phyloP scores from a whole-genome alignment of 2,113 vertebrate genomes.

The Triplophysa rosa region DNA sequence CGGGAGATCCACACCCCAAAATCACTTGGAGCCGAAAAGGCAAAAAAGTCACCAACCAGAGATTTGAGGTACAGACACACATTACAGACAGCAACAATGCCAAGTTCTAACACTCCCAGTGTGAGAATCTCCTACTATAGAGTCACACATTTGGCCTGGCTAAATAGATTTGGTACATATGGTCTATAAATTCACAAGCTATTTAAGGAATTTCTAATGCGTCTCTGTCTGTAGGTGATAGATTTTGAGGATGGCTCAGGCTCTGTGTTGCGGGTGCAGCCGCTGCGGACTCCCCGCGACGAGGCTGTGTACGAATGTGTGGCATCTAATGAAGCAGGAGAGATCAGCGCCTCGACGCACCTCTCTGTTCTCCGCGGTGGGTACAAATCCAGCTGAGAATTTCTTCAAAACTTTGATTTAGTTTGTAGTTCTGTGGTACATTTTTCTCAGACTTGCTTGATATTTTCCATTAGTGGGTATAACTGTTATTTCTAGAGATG shows the following conservation, averaged over 20 bases:
- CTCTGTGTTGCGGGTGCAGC: conserved; percentile 97
- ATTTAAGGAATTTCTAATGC: not conserved
- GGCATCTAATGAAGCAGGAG: conserved; percentile 91
- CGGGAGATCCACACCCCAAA: conserved; percentile 94
- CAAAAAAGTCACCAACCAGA: conserved; percentile 99
- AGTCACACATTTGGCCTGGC: conserved; percentile 17
- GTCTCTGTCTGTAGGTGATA: conserved; percentile 87
- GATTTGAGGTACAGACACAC: conserved; percentile 89
- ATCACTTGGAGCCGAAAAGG: conserved; percentile 99
- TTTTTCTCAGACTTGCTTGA: not conserved
- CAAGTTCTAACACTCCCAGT: conserved; percentile 10
- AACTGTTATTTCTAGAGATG: conserved; percentile 4
- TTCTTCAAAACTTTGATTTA: not conserved
- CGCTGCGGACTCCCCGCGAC: conserved; percentile 91
- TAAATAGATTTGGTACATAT: not conserved
- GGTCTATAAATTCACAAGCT: conserved; percentile 9
- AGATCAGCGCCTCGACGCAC: conserved; percentile 91
- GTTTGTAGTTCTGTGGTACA: not conserved
- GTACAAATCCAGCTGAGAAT: conserved; percentile 50
- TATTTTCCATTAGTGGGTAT: not conserved
- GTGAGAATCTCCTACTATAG: conserved; percentile 4
- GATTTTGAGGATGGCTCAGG: conserved; percentile 98
- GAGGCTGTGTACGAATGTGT: conserved; percentile 98
- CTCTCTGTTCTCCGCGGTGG: conserved; percentile 94
- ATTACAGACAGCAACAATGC: not conserved